These are phyloP conservation scores for Liparis tanakae DNA, from an alignment of 2,797 vertebrate genomes.

Conservation along the genomic window DNA sequence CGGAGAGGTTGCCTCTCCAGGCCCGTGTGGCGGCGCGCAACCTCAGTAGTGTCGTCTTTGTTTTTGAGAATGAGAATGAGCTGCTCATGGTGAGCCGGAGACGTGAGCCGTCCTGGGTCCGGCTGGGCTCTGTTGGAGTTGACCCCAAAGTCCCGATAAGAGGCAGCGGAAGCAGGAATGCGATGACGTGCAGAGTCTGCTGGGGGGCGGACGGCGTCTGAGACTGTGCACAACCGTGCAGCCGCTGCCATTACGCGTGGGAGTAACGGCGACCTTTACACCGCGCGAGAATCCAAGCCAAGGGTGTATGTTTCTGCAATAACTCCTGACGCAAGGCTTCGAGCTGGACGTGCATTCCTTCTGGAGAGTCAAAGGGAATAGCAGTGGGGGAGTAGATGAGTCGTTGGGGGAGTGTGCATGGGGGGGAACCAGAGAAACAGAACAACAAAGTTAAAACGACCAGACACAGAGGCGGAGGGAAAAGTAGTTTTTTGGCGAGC, in stretches of 20 bases:
- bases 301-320: conserved; percentile 56
- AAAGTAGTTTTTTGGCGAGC: conserved; percentile 31
- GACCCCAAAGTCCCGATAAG: conserved; percentile 60
- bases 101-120: conserved; percentile 18
- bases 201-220: conserved; percentile 43
- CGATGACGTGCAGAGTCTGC: conserved; percentile 52
- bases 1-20: conserved; percentile 16
- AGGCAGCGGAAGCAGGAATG: conserved; percentile 74
- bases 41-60: neutral
- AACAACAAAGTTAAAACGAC: conserved; percentile 50
- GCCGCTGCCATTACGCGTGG: conserved; percentile 45
- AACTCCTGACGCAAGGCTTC: conserved; percentile 47
- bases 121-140: conserved; percentile 55
- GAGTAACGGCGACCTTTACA: conserved; percentile 66
- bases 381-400: conserved; percentile 47
- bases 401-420: neutral
- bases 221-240: conserved; percentile 23
- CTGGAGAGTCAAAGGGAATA: conserved; percentile 18
- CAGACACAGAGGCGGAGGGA: conserved; percentile 40
- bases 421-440: conserved; percentile 27
- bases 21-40: conserved; percentile 20
- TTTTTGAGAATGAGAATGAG: neutral
- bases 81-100: conserved; percentile 4
- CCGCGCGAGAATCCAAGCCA: conserved; percentile 56
- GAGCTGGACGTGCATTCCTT: conserved; percentile 60